Conservation (phyloP, 2,888 invertebrate genomes). For the Dryocosmus kuriphilus region DNA sequence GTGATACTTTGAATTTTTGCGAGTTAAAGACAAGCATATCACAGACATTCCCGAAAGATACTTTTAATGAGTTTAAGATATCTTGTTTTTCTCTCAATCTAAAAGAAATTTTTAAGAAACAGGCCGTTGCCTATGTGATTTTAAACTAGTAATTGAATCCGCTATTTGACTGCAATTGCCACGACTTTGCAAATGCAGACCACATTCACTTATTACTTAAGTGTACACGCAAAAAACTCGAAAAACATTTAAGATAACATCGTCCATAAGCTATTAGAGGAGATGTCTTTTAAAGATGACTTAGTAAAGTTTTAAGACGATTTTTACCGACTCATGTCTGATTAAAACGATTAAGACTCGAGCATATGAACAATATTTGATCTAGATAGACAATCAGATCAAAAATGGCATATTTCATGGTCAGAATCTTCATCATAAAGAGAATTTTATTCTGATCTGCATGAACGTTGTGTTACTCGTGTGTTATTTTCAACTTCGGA, state of each 20-base stretch:
- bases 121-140: neutral
- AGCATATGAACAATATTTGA: constrained; percentile 30
- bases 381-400: neutral
- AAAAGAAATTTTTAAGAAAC: neutral
- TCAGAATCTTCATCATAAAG: neutral
- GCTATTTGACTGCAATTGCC: constrained; percentile 21
- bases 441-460: constrained; percentile 30
- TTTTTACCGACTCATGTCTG: constrained; percentile 21
- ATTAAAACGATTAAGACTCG: constrained; percentile 22
- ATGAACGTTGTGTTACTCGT: constrained; percentile 11
- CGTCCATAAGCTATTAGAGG: constrained; percentile 10
- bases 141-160: constrained; percentile 10
- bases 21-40: constrained; percentile 34
- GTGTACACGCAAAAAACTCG: neutral
- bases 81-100: neutral
- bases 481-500: neutral
- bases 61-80: neutral
- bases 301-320: constrained; percentile 15
- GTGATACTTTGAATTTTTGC: constrained; percentile 34
- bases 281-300: constrained; percentile 18
- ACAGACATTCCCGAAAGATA: constrained; percentile 32
- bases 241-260: constrained; percentile 8
- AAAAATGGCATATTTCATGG: neutral
- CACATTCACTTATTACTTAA: constrained; percentile 21
- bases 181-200: constrained; percentile 31